Percentiles rank a stretch among this genome's conserved stretches.
Conservation (phyloP, 1,140 invertebrate genomes). For the Neodiprion lecontei region DNA sequence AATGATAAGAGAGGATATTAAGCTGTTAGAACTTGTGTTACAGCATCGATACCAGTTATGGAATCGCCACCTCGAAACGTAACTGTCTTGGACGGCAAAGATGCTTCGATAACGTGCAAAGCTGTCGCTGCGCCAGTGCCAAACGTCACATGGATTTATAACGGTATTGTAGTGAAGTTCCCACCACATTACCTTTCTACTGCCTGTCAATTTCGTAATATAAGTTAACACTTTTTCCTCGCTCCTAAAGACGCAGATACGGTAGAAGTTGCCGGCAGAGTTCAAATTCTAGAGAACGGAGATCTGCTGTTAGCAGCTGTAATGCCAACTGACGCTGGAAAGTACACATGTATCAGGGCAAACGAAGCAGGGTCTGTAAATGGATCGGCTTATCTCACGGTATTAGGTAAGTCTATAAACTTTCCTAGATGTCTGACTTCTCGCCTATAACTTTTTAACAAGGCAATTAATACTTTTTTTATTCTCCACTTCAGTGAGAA, state of each 20-base stretch:
- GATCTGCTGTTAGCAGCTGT: slow-evolving; percentile 88
- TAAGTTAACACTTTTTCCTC: slow-evolving; percentile 29
- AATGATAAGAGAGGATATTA: slow-evolving; percentile 21
- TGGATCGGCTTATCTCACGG: slow-evolving; percentile 80
- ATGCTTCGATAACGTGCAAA: slow-evolving; percentile 85
- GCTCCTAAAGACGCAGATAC: slow-evolving; percentile 59
- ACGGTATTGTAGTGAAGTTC: slow-evolving; percentile 70
- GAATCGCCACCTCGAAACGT: slow-evolving; percentile 82
- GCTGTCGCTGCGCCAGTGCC: slow-evolving; percentile 89
- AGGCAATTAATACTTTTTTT: slow-evolving; percentile 18
- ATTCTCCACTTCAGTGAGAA: slow-evolving; percentile 73
- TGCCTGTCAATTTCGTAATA: slow-evolving; percentile 32
- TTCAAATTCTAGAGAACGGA: slow-evolving; percentile 85
- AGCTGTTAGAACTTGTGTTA: slow-evolving; percentile 35
- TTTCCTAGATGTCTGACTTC: too few relatives aligned
- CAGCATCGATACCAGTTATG: slow-evolving; percentile 86
- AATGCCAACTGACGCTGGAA: slow-evolving; percentile 80
- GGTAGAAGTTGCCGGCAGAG: slow-evolving; percentile 71
- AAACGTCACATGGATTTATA: slow-evolving; percentile 90
- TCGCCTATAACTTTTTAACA: neutral
- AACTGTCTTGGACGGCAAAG: slow-evolving; percentile 90
- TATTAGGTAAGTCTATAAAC: slow-evolving; percentile 73
- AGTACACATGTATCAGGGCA: slow-evolving; percentile 86
- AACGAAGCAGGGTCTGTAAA: slow-evolving; percentile 89
- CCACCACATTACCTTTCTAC: slow-evolving; percentile 16